Evolutionary conservation across 2,113 vertebrate genomes (phyloP).

Genomic region (Centropus unirufus): DNA sequence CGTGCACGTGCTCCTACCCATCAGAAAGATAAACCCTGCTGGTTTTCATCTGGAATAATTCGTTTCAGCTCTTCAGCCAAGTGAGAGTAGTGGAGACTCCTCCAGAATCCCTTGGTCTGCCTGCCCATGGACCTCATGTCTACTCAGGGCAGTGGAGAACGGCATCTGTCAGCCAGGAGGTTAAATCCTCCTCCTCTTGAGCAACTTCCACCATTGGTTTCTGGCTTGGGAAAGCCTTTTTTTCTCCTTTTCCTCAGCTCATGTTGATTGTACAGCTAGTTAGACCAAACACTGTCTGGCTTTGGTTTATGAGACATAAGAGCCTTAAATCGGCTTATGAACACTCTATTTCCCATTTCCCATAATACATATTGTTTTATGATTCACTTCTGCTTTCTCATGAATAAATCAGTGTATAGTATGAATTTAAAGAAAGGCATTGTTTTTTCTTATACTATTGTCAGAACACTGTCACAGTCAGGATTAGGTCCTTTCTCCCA

Average conservation of each 20-base stretch:
- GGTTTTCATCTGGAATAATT: not conserved
- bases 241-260: not conserved
- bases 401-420: not conserved
- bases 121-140: accelerated
- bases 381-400: not conserved
- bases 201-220: not conserved
- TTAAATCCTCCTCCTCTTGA: not conserved
- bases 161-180: not conserved
- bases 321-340: not conserved
- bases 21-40: accelerated
- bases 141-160: not conserved
- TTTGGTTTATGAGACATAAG: not conserved
- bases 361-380: not conserved
- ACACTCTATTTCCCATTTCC: not conserved
- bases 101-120: not conserved
- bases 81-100: not conserved
- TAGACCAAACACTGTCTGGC: not conserved
- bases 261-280: not conserved
- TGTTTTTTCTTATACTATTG: not conserved
- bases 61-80: not conserved
- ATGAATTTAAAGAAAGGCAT: not conserved
- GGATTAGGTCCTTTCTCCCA: not conserved
- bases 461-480: not conserved
- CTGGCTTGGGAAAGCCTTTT: not conserved
- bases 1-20: not conserved